Base-by-base conservation (phyloP, 2,113 vertebrate species). In the Abramis brama region DNA sequence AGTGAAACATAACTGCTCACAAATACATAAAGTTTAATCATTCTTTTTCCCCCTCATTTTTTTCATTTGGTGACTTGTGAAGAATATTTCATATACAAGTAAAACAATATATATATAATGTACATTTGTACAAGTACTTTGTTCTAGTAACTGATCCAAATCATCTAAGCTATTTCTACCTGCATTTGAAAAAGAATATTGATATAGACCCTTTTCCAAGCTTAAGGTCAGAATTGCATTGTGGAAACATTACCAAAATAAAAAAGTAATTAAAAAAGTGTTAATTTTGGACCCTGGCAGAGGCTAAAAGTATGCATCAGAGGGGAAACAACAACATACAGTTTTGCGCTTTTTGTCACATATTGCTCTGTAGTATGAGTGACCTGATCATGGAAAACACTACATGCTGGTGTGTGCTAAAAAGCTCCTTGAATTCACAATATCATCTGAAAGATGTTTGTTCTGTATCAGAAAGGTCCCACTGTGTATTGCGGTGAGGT, bases 341-440 rank as follows among this genome's bases (percentile, higher is more conserved):
- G 43, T 5, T 78, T 39, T 36, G 11, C 19, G 21, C 52, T 36
- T 77, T 64, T 21, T 45, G 30, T 57, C 13, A 45, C 19, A 39
- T 79, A 85, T 79, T 85, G 85, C 77, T 81, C 25, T 50, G 77
- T 55, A 78, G 7, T 62, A 45, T 62, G 55, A 23, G 45, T 62
- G 36, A 86, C 66, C 85, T 80, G 76, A 79, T 59, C n/a, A 71
- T 47, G 36, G 2, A 80, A 50, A 71, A 60, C 23, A 60, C 33
- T 60, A 25, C 30, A 36, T 33, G 47, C 47, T 85, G 76, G 84
- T 78, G 84, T 59, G 9, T 71, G 68, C 21, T 85, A 21, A 21
- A 36, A 39, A 73, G n/a, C 25, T 43, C 36, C 36, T 71, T 71
- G 36, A 43, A 71, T n/a, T 11, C 68, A 43, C 36, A 43, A 71